These are phyloP conservation scores for Sinohyriopsis cumingii DNA, from an alignment of 2,888 invertebrate genomes.

Conservation along the genomic window DNA sequence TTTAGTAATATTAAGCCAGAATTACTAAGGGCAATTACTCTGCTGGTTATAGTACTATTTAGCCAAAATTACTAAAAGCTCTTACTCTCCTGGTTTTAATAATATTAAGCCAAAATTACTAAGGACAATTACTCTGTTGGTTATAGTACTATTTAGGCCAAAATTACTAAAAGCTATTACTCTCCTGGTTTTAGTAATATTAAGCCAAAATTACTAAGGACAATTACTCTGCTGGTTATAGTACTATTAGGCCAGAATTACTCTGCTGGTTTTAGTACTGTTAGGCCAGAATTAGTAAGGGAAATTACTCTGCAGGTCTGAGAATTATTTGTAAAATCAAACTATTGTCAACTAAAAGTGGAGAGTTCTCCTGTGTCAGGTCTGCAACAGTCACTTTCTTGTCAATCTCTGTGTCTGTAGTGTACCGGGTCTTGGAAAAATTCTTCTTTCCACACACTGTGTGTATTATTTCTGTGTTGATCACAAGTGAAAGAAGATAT, in stretches of 20 bases:
- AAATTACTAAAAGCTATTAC: slow-evolving; percentile 9
- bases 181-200: slow-evolving; percentile 36
- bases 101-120: too few species aligned
- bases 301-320: slow-evolving; percentile 57
- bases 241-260: too few species aligned
- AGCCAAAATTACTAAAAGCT: too few species aligned
- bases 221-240: too few species aligned
- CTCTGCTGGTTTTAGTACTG: too few species aligned
- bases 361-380: slow-evolving; percentile 55
- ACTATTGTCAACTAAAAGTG: slow-evolving; percentile 57
- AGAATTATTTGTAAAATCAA: slow-evolving; percentile 63
- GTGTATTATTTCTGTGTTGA: slow-evolving; percentile 68
- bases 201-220: too few species aligned
- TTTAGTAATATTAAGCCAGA: too few species aligned
- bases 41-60: slow-evolving; percentile 37
- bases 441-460: slow-evolving; percentile 70
- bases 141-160: too few species aligned
- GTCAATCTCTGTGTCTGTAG: slow-evolving; percentile 71
- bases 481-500: slow-evolving; percentile 68
- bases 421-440: slow-evolving; percentile 72
- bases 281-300: too few species aligned
- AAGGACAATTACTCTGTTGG: too few species aligned
- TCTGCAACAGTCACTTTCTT: slow-evolving; percentile 68
- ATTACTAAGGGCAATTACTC: slow-evolving; percentile 30
- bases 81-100: too few species aligned